Base-by-base conservation (phyloP, 2,888 invertebrate genomes). In the Epirrhoe tristata region DNA sequence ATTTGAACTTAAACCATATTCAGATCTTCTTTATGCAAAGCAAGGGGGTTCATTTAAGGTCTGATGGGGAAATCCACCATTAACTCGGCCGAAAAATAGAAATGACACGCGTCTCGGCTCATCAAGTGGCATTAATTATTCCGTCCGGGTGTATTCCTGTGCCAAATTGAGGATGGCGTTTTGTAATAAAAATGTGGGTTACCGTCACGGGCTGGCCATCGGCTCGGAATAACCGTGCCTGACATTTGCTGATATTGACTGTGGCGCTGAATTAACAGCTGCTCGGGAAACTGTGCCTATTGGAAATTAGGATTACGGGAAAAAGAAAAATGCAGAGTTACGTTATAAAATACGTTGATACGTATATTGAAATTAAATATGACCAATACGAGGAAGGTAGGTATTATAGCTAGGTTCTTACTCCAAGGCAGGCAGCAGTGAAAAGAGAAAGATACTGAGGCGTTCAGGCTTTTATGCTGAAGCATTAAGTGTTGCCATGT, bases 91-190 rank as follows among this genome's bases (percentile, higher is more conserved):
- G 68, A 76, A 77, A 78, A 80, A 78, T 76, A 73, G 73, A 53
- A 74, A 70, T 70, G 75, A 77, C 67, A 69, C 74, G 74, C 72
- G 66, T 63, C 63, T 58, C 71, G 67, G 73, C 75, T 75, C 79
- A 77, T 74, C 75, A 73, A 78, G 73, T 73, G 68, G 71, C 74
- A 81, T 83, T 79, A 83, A 83, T 84, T 81, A 79, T 80, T 74
- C 79, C 77, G 77, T 78, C 79, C 75, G 73, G 74, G 71, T 73
- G 73, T 70, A 73, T 74, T 76, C 76, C 78, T 72, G 79, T 78
- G 81, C 80, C 79, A 79, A 83, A 83, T 81, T 77, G 77, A 79
- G 68, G 78, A 78, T 74, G 74, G 76, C 76, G 71, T 75, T 74
- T 76, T 76, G 76, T 73, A 73, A 77, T 78, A 78, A 79, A 80